Base-by-base conservation (phyloP, 2,888 invertebrate genomes). In the Peribatodes rhomboidaria region DNA sequence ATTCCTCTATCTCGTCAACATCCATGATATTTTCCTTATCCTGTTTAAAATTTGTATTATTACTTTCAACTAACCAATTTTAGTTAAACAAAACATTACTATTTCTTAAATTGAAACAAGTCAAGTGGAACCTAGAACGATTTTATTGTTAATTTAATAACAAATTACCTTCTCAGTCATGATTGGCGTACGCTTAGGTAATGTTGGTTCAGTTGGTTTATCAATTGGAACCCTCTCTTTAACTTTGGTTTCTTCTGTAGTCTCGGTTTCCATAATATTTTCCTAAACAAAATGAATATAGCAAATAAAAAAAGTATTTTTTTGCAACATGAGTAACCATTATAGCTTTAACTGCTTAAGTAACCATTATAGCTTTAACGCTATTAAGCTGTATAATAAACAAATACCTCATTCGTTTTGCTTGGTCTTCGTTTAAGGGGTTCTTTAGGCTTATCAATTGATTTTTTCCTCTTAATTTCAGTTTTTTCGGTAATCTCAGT, bases 401-500 rank as follows among this genome's bases (percentile, higher is more conserved):
- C 56, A 11, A 57, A 65, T 82, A 84, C 83, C 82, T 84, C 80
- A 57, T 79, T 74, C 41, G 74, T 73, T 73, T 77, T 80, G 69
- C 76, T 84, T 46, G 79, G 72, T 57, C 77, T 76, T 39, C 80
- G 76, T 75, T 79, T 78, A 65, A 82, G 79, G 31, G 78, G 73
- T 66, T 83, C 84, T 49, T 71, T 72, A 18, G 80, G 77, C 61
- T 77, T 78, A 57, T 80, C 77, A 18, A 72, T 60, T 33, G 80
- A 72, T 2, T 71, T 50, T 69, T 77, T 82, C 61, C 78, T 76
- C 71, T 83, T 84, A 6, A 69, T 70, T 70, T 83, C 77, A 14
- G 73, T 76, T 20, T 76, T 76, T 68, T 83, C 75, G 49, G 52
- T 68, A 27, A 60, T 75, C 42, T 78, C 79, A 33, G 81, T 68